These are phyloP conservation scores for Huso huso DNA, from an alignment of 2,797 vertebrate genomes.

Conservation along the genomic window DNA sequence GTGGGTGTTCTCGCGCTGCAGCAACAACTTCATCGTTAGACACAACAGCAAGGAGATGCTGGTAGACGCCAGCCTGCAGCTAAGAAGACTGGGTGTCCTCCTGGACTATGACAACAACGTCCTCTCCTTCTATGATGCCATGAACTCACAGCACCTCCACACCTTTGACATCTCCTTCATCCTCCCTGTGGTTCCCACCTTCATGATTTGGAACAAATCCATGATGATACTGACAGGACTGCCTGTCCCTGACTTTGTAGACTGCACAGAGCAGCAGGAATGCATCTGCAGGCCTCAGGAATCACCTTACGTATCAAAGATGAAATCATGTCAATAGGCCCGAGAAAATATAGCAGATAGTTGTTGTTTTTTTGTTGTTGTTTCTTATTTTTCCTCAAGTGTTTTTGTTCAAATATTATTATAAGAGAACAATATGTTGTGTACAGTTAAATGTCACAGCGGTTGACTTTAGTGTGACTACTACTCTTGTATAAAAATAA, in stretches of 20 bases:
- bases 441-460: constrained; percentile 30
- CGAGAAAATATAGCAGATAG: constrained; percentile 14
- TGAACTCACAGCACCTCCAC: constrained; percentile 94
- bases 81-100: constrained; percentile 87
- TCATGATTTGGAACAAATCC: constrained; percentile 98
- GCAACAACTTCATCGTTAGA: constrained; percentile 92
- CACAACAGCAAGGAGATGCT: constrained; percentile 95
- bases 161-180: constrained; percentile 94
- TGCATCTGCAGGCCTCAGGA: constrained; percentile 88
- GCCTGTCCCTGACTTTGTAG: constrained; percentile 94
- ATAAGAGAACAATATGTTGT: constrained; percentile 32
- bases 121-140: constrained; percentile 92
- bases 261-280: constrained; percentile 84
- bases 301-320: constrained; percentile 87
- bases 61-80: constrained; percentile 88
- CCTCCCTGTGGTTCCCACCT: constrained; percentile 89
- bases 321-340: constrained; percentile 88
- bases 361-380: constrained; percentile 1
- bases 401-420: constrained; percentile 17
- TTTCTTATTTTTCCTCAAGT: constrained; percentile 19
- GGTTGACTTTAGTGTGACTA: constrained; percentile 46
- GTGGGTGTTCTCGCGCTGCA: constrained; percentile 96
- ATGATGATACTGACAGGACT: constrained; percentile 94
- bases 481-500: constrained; percentile 50
- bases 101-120: constrained; percentile 96